Conservation (phyloP, 2,113 vertebrate genomes). For the Cynoglossus semilaevis region DNA sequence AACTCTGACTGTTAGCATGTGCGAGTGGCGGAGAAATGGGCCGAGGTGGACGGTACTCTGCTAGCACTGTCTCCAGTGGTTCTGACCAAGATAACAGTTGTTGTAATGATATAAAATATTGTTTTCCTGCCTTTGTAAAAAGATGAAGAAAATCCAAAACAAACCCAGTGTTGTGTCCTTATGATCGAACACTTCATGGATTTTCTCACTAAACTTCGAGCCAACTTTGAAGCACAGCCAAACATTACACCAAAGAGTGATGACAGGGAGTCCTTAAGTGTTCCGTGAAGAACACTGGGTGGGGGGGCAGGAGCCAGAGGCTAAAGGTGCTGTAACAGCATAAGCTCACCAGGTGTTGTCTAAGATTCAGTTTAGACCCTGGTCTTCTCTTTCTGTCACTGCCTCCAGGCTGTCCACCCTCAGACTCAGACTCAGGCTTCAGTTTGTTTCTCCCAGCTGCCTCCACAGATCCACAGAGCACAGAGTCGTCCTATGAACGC, state of each 20-base stretch:
- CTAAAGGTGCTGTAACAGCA: conserved; percentile 29
- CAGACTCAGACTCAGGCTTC: conserved; percentile 22
- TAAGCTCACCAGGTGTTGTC: conserved; percentile 38
- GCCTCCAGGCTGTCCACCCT: conserved; percentile 43
- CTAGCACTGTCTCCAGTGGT: too few relatives aligned
- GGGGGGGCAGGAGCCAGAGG: conserved; percentile 26
- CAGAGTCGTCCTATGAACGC: conserved; percentile 27
- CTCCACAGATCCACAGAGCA: conserved; percentile 30
- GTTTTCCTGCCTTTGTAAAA: conserved; percentile 38
- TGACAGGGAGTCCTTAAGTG: conserved; percentile 17
- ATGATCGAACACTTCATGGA: conserved; percentile 35
- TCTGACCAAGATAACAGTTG: too few relatives aligned
- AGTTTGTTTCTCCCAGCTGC: conserved; percentile 43
- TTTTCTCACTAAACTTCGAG: conserved; percentile 31
- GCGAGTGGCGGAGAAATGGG: too few relatives aligned
- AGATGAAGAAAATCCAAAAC: conserved; percentile 34
- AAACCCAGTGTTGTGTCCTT: conserved; percentile 38
- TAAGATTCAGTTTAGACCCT: conserved; percentile 44
- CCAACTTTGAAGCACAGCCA: conserved; percentile 28
- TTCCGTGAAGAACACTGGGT: not conserved
- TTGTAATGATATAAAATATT: conserved; percentile 4
- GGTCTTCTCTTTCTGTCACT: conserved; percentile 17
- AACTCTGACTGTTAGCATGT: too few relatives aligned
- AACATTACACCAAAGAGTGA: conserved; percentile 20
- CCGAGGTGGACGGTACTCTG: too few relatives aligned